phyloP scores from a whole-genome alignment of 2,888 invertebrate genomes.

The Melanostoma mellinum region DNA sequence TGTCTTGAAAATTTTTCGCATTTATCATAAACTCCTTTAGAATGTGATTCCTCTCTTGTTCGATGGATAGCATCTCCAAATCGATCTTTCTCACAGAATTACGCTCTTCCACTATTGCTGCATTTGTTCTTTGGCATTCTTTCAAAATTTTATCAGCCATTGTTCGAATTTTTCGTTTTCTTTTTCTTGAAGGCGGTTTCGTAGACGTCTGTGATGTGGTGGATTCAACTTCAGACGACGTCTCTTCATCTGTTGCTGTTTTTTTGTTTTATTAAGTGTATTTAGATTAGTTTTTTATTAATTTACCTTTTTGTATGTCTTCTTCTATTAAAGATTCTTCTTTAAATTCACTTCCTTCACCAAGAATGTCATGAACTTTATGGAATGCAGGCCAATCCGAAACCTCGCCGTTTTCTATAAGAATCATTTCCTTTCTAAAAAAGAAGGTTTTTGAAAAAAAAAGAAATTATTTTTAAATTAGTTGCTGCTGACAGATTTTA shows the following conservation, averaged over 20 bases:
- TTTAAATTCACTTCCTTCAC: neutral
- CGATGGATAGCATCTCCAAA: constrained; percentile 2
- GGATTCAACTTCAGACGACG: too few species aligned
- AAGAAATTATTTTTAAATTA: too few species aligned
- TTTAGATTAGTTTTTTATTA: neutral
- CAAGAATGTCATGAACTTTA: constrained; percentile 9
- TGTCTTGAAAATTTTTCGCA: constrained; percentile 22
- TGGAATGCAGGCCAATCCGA: constrained; percentile 1
- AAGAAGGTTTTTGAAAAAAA: neutral
- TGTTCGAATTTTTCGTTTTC: neutral
- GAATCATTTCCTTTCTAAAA: constrained; percentile 3
- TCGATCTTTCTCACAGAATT: constrained; percentile 4
- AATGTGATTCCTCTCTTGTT: constrained; percentile 23
- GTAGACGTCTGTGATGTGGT: neutral
- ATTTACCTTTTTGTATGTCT: neutral
- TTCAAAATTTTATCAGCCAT: neutral
- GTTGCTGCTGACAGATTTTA: too few species aligned
- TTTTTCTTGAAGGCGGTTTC: neutral
- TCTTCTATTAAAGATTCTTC: neutral
- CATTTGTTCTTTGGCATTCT: constrained; percentile 5
- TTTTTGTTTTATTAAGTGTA: too few species aligned
- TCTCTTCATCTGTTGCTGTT: neutral
- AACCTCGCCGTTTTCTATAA: neutral
- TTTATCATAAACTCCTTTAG: constrained; percentile 16
- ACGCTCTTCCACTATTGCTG: constrained; percentile 8